Percentiles rank a stretch among this genome's conserved stretches.
These are phyloP conservation scores for Eulithis prunata DNA, from an alignment of 2,888 invertebrate genomes.

Conservation along the genomic window DNA sequence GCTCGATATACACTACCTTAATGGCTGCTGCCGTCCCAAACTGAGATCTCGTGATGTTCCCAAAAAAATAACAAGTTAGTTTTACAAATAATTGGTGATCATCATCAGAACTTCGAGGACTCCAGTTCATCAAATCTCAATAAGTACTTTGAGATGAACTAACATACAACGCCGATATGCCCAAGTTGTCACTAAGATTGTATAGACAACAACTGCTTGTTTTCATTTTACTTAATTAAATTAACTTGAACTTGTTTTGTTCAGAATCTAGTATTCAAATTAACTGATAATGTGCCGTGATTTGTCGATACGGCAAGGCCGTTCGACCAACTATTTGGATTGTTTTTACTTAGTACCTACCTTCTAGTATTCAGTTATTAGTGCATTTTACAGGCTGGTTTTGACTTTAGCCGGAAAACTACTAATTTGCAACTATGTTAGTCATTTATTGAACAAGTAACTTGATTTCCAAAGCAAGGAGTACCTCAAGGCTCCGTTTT, in stretches of 20 bases:
- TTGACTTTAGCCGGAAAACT: slow-evolving; percentile 2
- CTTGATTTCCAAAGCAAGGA: background rate
- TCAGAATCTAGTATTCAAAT: slow-evolving; percentile 19
- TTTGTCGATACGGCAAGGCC: slow-evolving; percentile 29
- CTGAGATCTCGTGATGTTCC: too few species aligned
- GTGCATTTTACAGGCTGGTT: background rate
- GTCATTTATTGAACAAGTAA: background rate
- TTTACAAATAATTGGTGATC: too few species aligned
- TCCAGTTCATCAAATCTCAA: too few species aligned
- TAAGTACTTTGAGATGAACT: too few species aligned
- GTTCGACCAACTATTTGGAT: slow-evolving; percentile 24
- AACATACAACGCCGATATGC: too few species aligned
- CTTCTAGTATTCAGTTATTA: slow-evolving; percentile 9
- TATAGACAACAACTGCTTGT: slow-evolving; percentile 5
- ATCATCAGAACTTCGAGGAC: too few species aligned
- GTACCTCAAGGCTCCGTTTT: background rate
- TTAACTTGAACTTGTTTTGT: slow-evolving; percentile 6
- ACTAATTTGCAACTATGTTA: background rate
- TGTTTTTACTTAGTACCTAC: slow-evolving; percentile 5
- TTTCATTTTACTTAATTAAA: slow-evolving; percentile 8
- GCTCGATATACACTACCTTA: too few species aligned
- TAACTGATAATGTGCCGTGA: slow-evolving; percentile 9
- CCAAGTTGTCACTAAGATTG: background rate
- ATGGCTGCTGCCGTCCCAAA: too few species aligned
- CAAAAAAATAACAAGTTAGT: too few species aligned